Base-by-base conservation (phyloP, 2,888 invertebrate genomes). In the Drosophila putrida region DNA sequence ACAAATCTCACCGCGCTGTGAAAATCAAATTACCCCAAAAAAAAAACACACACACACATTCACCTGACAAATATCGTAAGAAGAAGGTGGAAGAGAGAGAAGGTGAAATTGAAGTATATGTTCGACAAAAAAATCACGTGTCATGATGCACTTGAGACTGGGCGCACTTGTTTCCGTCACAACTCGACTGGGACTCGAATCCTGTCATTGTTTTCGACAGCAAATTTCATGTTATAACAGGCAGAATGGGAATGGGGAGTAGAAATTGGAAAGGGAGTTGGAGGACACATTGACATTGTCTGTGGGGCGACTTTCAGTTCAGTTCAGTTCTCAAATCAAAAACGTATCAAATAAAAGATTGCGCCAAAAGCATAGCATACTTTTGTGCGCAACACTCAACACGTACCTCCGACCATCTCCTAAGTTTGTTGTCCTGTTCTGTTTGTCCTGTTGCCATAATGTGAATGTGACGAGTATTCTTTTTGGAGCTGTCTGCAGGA, bases 71-170 rank as follows among this genome's bases (percentile, higher is more conserved):
- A 47, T 35, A 47, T n/a, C 13, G 44, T 10, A 41, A 38, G 28
- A 20, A 27, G 20, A 38, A 0, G 20, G 4, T 28, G 5, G 6
- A 4, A 20, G n/a, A 33, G 1, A 13, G 15, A 15, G 39, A 25
- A 36, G 25, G n/a, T n/a, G n/a, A 35, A 43, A 20, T 11, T 54
- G 10, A 47, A 38, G 35, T 28, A 44, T 58, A 13, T 82, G 72
- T 58, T 59, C 47, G 69, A 75, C 75, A 74, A 43, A 43, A 75
- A 77, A 79, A 68, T 69, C 77, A 88, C 84, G 85, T 90, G 89
- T 90, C 88, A 81, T 74, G 80, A 71, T 85, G 90, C 88, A 84
- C 90, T 84, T 85, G 88, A 84, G 88, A 88, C 88, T 84, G 58
- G 53, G 64, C 60, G 63, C 62, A 75, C 65, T 74, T 44, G 68